Evolutionary conservation across 1,140 invertebrate species (phyloP), one percentile per base, ranked within the genome.

Genomic region (Drosophila kurseongensis): DNA sequence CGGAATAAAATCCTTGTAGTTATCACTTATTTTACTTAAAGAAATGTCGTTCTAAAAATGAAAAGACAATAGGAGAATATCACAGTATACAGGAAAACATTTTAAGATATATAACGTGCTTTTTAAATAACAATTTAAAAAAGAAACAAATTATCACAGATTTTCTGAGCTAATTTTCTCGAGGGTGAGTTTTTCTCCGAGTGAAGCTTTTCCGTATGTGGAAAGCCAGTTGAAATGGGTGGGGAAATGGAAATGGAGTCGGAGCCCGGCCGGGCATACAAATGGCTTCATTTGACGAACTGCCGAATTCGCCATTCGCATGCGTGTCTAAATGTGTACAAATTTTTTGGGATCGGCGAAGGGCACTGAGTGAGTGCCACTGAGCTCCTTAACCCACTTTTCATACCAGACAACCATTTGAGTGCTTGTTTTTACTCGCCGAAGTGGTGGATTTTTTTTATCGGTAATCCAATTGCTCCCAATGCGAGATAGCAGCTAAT

Each of bases 251-350:
- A 54, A 18, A 68, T 40, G 41, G 42, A 32, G 40, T 10, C 35
- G 71, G 72, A 44, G 72, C 36, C 60, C 50, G 54, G 61, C 57
- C 56, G 72, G 75, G 66, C 79, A 82, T 86, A 86, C 83, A 88
- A 86, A 86, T 86, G 79, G 66, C 83, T 86, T 86, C 75, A 86
- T 86, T 79, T 51, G 62, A 77, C 56, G 65, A 77, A 68, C 63
- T 54, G 73, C 54, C 51, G 68, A 67, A 61, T 69, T 59, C 57
- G 73, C 63, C 68, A 88, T 82, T 86, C 88, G 82, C 83, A 86
- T 88, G 66, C 78, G 75, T 81, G 50, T 68, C 55, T 58, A 74
- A 80, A 56, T 71, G 66, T 65, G 61, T 61, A 88, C 75, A 86
- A 79, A 76, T 81, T 81, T 81, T 63, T 47, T 51, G 66, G 66